These are phyloP conservation scores for Drosophila nigromelanica DNA, from an alignment of 1,140 invertebrate genomes.

Conservation along the genomic window DNA sequence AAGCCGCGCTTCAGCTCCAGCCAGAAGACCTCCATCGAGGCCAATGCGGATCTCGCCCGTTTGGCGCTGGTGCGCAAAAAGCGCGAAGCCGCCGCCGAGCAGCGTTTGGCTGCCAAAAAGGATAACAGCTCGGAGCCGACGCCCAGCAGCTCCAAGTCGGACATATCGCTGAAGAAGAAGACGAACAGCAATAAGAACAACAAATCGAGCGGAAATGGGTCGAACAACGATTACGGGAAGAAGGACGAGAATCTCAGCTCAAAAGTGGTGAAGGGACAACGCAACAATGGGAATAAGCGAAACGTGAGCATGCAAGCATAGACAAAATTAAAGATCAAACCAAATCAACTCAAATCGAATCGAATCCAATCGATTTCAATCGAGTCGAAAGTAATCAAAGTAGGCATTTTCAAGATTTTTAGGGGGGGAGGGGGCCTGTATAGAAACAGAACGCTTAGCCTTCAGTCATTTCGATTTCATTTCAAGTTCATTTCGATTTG, in stretches of 20 bases:
- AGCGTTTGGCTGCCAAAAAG: conserved; percentile 50
- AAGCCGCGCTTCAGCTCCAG: not conserved
- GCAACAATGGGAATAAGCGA: conserved; percentile 17
- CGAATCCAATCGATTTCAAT: not conserved
- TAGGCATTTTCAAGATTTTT: not conserved
- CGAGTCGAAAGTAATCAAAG: conserved; percentile 3
- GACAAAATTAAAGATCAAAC: not conserved
- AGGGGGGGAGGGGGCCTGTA: too few relatives aligned
- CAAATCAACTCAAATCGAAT: not conserved
- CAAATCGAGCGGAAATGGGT: not conserved
- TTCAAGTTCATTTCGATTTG: conserved; percentile 47
- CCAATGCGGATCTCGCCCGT: conserved; percentile 44
- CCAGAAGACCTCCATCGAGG: conserved; percentile 2
- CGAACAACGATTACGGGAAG: conserved; percentile 1
- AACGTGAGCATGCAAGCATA: conserved; percentile 6
- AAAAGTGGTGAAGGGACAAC: conserved; percentile 1
- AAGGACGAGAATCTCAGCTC: not conserved
- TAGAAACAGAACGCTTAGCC: not conserved
- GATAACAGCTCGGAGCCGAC: not conserved
- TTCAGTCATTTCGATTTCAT: conserved; percentile 40
- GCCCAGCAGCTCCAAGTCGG: not conserved
- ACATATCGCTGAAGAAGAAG: conserved; percentile 1
- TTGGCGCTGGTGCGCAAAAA: conserved; percentile 46
- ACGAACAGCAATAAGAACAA: not conserved
- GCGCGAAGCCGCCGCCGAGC: conserved; percentile 47